Conservation (phyloP, 2,888 invertebrate genomes). For the Periphyllus acericola region DNA sequence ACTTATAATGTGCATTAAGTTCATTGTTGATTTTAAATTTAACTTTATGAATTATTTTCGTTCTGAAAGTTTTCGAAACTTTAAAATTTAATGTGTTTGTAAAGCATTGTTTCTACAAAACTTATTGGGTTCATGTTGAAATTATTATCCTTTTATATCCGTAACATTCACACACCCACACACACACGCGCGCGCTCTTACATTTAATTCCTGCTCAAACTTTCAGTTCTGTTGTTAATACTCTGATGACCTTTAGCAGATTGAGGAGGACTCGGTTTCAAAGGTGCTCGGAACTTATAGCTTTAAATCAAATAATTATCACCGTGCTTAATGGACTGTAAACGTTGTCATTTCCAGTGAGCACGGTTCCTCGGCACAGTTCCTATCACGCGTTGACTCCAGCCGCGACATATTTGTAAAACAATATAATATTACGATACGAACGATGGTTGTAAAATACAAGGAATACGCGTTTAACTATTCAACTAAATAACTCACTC, state of each 20-base stretch:
- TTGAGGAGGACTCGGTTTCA: neutral
- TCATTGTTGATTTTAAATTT: conserved; percentile 40
- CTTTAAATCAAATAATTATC: conserved; percentile 41
- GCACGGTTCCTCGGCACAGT: neutral
- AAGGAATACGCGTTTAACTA: neutral
- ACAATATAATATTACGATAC: neutral
- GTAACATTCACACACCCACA: neutral
- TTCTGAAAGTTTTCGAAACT: neutral
- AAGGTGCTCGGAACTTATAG: conserved; percentile 11
- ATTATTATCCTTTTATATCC: conserved; percentile 18
- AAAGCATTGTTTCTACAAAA: conserved; percentile 22
- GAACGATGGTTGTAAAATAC: neutral
- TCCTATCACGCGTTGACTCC: neutral
- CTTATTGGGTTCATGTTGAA: neutral
- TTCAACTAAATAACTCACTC: too few species aligned
- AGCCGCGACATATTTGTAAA: neutral
- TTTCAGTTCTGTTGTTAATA: neutral
- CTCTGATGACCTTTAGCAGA: neutral
- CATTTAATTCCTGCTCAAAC: neutral
- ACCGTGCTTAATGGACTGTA: conserved; percentile 36
- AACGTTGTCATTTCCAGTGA: conserved; percentile 40
- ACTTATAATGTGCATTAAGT: conserved; percentile 22
- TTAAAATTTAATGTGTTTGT: conserved; percentile 9
- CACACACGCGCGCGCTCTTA: neutral
- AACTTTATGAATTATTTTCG: conserved; percentile 2